Percentiles rank a stretch among this genome's conserved stretches.
These are phyloP conservation scores for Tricholaema leucomelas DNA, from an alignment of 2,113 vertebrate genomes.

Conservation along the genomic window DNA sequence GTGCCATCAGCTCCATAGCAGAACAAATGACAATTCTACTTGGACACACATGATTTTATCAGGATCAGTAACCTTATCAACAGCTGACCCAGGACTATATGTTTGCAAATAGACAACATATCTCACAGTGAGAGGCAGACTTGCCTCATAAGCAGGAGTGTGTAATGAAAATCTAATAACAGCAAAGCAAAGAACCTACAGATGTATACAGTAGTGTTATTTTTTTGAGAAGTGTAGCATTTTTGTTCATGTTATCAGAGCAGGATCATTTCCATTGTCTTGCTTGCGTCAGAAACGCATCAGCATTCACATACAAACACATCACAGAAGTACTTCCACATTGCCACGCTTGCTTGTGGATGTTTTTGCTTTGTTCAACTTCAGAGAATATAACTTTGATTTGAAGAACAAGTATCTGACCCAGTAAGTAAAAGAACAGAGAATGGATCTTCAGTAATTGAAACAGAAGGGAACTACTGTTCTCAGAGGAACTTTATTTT, in stretches of 20 bases:
- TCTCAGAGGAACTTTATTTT: conserved; percentile 10
- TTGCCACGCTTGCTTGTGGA: not conserved
- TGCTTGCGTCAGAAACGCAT: conserved; percentile 18
- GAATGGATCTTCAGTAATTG: not conserved
- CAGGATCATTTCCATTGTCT: not conserved
- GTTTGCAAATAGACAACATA: conserved; percentile 83
- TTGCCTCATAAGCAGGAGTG: conserved; percentile 69
- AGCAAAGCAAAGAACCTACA: conserved; percentile 41
- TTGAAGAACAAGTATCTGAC: not conserved
- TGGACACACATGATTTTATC: conserved; percentile 90
- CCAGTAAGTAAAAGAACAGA: not conserved
- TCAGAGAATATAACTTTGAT: conserved; percentile 19
- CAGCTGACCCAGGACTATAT: conserved; percentile 90
- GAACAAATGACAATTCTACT: conserved; percentile 90
- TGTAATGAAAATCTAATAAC: conserved; percentile 76
- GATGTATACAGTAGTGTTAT: not conserved
- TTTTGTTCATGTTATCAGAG: conserved; percentile 2
- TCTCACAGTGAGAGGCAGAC: conserved; percentile 79
- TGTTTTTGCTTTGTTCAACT: conserved; percentile 30
- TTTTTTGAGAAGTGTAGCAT: conserved; percentile 23
- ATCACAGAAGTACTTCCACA: not conserved
- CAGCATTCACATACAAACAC: not conserved
- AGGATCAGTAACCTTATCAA: conserved; percentile 94
- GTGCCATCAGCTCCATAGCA: conserved; percentile 77
- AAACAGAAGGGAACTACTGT: not conserved